Percentiles rank a stretch among this genome's conserved stretches.
Conservation (phyloP, 2,797 vertebrate genomes). For the Catostomus latipinnis region DNA sequence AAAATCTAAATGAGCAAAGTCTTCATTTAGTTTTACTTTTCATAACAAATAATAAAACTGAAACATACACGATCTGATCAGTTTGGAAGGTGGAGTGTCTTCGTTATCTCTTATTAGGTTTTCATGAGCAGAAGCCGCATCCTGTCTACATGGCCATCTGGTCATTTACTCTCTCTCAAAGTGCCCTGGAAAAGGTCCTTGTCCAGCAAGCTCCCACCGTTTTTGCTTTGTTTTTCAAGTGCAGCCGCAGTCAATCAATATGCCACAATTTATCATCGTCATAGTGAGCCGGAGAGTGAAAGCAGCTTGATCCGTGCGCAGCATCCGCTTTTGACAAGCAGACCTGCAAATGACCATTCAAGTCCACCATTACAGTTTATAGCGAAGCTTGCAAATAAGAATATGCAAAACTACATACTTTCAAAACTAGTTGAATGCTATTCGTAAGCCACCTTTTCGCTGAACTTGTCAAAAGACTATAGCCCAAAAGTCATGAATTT, state of each 20-base stretch:
- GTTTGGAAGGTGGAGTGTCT: constrained; percentile 45
- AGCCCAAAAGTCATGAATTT: too few species aligned
- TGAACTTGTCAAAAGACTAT: too few species aligned
- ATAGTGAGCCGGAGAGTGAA: constrained; percentile 19
- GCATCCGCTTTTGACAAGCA: constrained; percentile 11
- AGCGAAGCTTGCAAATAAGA: background rate
- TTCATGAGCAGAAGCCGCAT: constrained; percentile 59
- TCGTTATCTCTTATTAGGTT: constrained; percentile 60
- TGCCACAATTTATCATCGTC: constrained; percentile 53
- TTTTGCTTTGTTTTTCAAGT: constrained; percentile 42
- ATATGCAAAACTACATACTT: too few species aligned
- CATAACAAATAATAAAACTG: too few species aligned
- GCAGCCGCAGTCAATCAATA: constrained; percentile 53
- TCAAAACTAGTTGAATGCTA: too few species aligned
- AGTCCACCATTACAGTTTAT: background rate
- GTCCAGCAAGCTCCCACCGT: constrained; percentile 20
- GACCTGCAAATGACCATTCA: constrained; percentile 6
- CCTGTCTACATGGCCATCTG: constrained; percentile 71
- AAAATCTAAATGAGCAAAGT: too few species aligned
- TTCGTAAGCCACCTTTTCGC: too few species aligned
- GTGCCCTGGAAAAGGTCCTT: constrained; percentile 73
- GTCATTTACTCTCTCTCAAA: constrained; percentile 60
- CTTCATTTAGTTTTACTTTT: too few species aligned
- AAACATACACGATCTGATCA: constrained; percentile 10
- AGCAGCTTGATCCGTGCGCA: constrained; percentile 1